These are phyloP conservation scores for Nebria salina DNA, from an alignment of 2,888 invertebrate genomes.

Conservation along the genomic window DNA sequence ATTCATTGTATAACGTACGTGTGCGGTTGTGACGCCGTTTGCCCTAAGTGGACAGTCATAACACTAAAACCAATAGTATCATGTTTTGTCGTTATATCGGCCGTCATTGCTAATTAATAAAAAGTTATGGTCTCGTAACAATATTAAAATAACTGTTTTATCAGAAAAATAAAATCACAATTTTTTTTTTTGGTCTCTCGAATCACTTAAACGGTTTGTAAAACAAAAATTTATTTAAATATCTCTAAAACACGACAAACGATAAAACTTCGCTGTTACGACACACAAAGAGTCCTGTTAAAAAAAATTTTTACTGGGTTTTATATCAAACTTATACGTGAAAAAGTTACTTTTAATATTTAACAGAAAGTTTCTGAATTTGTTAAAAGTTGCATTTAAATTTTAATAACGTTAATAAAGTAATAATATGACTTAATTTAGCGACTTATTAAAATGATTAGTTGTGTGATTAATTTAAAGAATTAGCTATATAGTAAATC, in stretches of 20 bases:
- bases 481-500: neutral
- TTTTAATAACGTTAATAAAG: conserved; percentile 2
- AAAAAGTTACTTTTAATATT: neutral
- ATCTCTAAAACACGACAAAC: neutral
- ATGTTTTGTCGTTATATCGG: neutral
- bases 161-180: neutral
- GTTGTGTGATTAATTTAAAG: neutral
- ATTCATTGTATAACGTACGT: neutral
- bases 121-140: neutral
- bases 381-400: conserved; percentile 37
- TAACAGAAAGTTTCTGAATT: conserved; percentile 15
- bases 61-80: neutral
- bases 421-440: neutral
- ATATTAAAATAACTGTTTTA: neutral
- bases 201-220: neutral
- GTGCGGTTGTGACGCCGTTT: neutral
- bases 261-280: neutral
- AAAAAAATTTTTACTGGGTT: neutral
- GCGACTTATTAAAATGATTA: neutral
- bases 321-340: neutral
- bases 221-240: neutral
- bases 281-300: neutral
- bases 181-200: no score
- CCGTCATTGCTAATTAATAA: neutral
- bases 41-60: neutral